Percentiles rank a stretch among this genome's conserved stretches.
phyloP scores from a whole-genome alignment of 2,888 invertebrate genomes.

The Melanophora roralis region DNA sequence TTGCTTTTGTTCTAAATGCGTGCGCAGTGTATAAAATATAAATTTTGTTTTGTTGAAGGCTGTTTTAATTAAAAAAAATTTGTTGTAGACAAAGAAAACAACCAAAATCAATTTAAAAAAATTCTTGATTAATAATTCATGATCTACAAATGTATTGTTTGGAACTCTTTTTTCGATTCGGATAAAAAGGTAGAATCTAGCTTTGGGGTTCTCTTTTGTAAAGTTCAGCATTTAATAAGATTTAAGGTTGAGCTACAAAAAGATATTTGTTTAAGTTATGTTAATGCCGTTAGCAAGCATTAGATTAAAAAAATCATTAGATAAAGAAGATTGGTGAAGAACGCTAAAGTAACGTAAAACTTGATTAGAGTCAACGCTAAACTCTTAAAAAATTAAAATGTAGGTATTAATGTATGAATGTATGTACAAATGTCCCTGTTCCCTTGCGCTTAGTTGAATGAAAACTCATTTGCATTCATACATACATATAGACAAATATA shows the following conservation, averaged over 20 bases:
- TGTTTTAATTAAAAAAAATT: neutral
- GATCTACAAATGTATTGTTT: constrained; percentile 1
- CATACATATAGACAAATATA: too few relatives aligned
- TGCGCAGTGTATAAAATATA: constrained; percentile 34
- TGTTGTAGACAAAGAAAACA: neutral
- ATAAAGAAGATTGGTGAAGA: too few relatives aligned
- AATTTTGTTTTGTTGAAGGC: neutral
- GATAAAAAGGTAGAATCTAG: neutral
- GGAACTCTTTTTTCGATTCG: neutral
- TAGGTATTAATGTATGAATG: too few relatives aligned
- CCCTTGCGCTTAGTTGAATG: too few relatives aligned
- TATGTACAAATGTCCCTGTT: too few relatives aligned
- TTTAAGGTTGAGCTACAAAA: neutral
- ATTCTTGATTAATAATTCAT: constrained; percentile 1
- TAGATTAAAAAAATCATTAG: too few relatives aligned
- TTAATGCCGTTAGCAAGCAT: too few relatives aligned
- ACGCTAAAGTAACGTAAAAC: too few relatives aligned
- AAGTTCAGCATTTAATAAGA: neutral
- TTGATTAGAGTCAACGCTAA: too few relatives aligned
- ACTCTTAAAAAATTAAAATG: too few relatives aligned
- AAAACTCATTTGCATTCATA: too few relatives aligned
- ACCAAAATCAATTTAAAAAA: constrained; percentile 4
- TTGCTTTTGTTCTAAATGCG: neutral
- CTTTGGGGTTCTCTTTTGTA: neutral
- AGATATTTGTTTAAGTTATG: neutral